Evolutionary conservation across 2,113 vertebrate genomes (phyloP).

Genomic region (Herpetotheres cachinnans): DNA sequence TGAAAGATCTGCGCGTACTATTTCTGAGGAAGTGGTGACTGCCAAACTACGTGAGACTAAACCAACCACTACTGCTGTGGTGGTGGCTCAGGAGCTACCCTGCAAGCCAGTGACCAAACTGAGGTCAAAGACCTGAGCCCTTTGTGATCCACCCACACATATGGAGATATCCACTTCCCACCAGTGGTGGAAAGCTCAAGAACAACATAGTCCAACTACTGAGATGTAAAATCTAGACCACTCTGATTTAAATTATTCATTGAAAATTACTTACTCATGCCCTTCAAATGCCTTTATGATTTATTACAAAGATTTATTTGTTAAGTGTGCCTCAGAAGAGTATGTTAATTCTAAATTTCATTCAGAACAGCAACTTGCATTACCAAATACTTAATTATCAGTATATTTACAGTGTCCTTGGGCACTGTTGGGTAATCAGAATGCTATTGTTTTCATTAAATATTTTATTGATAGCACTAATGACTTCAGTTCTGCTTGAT

Average conservation of each 20-base stretch:
- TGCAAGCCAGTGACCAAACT: neutral
- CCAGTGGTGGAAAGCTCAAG: neutral
- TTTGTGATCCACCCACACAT: neutral
- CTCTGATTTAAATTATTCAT: neutral
- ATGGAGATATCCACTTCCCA: fast-evolving
- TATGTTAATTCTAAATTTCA: neutral
- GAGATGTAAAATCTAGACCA: neutral
- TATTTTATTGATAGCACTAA: slow-evolving; percentile 43
- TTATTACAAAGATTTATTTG: neutral
- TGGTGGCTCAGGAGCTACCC: neutral
- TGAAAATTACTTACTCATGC: neutral
- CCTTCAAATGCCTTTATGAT: neutral
- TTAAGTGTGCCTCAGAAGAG: slow-evolving; percentile 1
- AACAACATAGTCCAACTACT: neutral
- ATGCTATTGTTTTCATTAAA: slow-evolving; percentile 45
- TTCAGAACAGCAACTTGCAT: neutral
- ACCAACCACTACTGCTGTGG: neutral
- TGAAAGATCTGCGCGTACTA: neutral
- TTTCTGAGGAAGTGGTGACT: neutral
- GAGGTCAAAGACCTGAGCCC: neutral
- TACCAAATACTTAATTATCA: slow-evolving; percentile 49
- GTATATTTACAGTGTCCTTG: slow-evolving; percentile 41
- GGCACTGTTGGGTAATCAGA: slow-evolving; percentile 35
- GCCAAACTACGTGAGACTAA: neutral
- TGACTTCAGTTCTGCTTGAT: slow-evolving; percentile 56